A percentile compares a stretch with the other conserved stretches of the same genome.
phyloP scores from a whole-genome alignment of 1,140 invertebrate species.

The Megalonaias nervosa region DNA sequence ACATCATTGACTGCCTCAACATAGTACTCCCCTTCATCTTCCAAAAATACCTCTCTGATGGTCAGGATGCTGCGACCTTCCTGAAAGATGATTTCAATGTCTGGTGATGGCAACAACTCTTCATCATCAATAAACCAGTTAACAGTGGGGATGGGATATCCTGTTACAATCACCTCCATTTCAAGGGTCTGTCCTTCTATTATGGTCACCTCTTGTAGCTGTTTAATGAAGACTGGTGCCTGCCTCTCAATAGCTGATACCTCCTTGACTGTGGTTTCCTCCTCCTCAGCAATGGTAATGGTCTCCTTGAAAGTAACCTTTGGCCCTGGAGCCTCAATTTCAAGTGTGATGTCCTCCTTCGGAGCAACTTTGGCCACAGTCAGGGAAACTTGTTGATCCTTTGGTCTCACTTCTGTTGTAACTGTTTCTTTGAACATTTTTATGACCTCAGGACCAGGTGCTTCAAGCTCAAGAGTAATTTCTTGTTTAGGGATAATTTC shows the following conservation, averaged over 20 bases:
- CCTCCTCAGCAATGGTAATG: no score
- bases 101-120: conserved; percentile 57
- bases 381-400: conserved; percentile 20
- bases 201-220: conserved; percentile 63
- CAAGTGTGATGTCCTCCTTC: conserved; percentile 31
- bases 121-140: conserved; percentile 67
- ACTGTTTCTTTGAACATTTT: no score
- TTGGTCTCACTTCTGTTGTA: conserved; percentile 30
- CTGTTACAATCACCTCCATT: conserved; percentile 61
- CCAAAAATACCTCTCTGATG: conserved; percentile 64
- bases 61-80: conserved; percentile 53
- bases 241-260: no score
- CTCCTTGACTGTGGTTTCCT: no score
- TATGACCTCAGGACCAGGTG: no score
- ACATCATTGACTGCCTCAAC: conserved; percentile 63
- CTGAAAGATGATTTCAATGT: conserved; percentile 60
- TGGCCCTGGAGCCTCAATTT: conserved; percentile 6
- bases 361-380: not conserved
- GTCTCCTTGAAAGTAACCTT: no score
- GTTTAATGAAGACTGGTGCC: conserved; percentile 61
- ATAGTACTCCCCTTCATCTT: conserved; percentile 69
- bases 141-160: conserved; percentile 57
- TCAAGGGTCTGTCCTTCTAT: conserved; percentile 54
- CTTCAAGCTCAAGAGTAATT: no score
- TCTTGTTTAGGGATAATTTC: no score